Evolutionary conservation across 2,888 invertebrate genomes (phyloP), one percentile per base, ranked within the genome.

Genomic region (Orthonevra nobilis): DNA sequence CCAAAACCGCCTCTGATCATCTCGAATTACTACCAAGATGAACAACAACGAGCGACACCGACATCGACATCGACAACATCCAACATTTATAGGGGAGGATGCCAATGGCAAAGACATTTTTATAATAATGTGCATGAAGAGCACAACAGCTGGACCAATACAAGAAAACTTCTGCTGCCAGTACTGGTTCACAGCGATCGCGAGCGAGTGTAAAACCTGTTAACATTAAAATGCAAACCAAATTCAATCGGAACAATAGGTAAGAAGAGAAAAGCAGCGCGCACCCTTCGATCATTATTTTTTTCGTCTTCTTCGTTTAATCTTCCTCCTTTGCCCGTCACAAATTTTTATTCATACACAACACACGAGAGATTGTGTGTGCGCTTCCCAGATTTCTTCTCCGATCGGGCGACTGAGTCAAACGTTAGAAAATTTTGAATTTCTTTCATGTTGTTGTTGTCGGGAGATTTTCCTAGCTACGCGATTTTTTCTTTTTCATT

Each of bases 1-100:
- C 82, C 83, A 85, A 87, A 83, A 85, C 86, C 87, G 86, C 87
- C 87, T 87, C 86, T 85, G 83, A 84, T n/a, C n/a, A n/a, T 86
- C 87, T 87, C 87, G 84, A 85, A 86, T 87, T 87, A 86, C 87
- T 73, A 56, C 40, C 20, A 61, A 46, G 61, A 68, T 40, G 54
- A 70, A 46, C 60, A 52, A 61, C 60, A 30, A 70, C 50, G 38
- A 56, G 56, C 56, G 56, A 72, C 26, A 54, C 61, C 61, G 63
- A 63, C 72, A 72, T 63, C 61, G 26, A 70, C 30, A 28, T 48
- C 36, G 14, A 26, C 30, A 38, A 64, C 64, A 77, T n/a, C n/a
- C n/a, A n/a, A n/a, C n/a, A n/a, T n/a, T n/a, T n/a, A n/a, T n/a
- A 23, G 50, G 69, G 44, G 50, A 81, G 54, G 40, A 48, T 36